These are phyloP conservation scores for Ceyx margarethae DNA, from an alignment of 2,113 vertebrate genomes.

Conservation along the genomic window DNA sequence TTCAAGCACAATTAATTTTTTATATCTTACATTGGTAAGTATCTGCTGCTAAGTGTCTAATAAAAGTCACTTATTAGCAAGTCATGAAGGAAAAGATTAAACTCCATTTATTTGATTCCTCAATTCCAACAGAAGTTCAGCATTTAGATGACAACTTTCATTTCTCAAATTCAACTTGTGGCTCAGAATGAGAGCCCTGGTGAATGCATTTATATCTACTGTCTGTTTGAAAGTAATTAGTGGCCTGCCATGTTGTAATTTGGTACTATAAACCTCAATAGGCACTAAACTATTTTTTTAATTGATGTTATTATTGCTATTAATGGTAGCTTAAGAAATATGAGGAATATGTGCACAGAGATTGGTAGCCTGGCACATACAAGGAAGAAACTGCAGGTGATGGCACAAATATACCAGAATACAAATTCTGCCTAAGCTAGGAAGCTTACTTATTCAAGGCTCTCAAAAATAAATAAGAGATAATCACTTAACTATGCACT, in stretches of 20 bases:
- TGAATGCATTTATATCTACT: neutral
- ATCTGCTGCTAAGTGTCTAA: constrained; percentile 5
- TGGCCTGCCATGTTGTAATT: neutral
- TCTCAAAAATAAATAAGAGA: constrained; percentile 16
- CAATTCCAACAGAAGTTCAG: neutral
- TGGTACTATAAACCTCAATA: neutral
- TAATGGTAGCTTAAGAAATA: neutral
- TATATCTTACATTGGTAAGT: neutral
- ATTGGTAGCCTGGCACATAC: neutral
- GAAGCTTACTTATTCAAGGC: neutral
- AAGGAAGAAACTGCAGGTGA: neutral
- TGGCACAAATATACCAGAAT: too few relatives aligned
- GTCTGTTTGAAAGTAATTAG: neutral
- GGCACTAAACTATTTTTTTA: neutral
- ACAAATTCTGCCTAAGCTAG: neutral
- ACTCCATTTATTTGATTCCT: neutral
- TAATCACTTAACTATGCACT: constrained; percentile 4
- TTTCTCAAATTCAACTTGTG: constrained; percentile 1
- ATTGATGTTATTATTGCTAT: neutral
- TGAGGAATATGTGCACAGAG: neutral
- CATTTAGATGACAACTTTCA: constrained; percentile 23
- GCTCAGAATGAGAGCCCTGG: neutral
- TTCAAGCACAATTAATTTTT: neutral
- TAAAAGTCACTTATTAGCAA: neutral
- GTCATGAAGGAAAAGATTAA: constrained; percentile 16